Base-by-base conservation (phyloP, 2,888 invertebrate genomes). In the Lordiphosa andalusiaca region DNA sequence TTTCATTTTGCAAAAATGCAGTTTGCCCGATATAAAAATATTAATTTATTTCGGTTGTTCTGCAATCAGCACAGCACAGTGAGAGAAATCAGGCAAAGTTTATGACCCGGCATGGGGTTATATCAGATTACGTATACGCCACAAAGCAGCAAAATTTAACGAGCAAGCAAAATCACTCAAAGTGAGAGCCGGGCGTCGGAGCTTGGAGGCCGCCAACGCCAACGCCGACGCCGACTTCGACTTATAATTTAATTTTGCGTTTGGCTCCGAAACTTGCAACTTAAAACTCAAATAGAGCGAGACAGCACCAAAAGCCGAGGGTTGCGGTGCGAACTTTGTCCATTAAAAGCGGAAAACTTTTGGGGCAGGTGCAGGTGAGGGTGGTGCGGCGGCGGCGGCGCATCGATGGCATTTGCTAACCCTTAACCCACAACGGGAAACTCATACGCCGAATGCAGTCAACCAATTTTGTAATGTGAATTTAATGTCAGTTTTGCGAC, bases 381-480 rank as follows among this genome's bases (percentile, higher is more conserved):
- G 23, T 5, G 23, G 23, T n/a, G n/a, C n/a, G n/a, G n/a, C n/a
- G 4, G 25, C 25, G 6, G 25, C 80, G 35, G 80, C 73, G 68
- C 75, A 76, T 80, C 80, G 76, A 76, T 80, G 76, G 81, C 71
- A 80, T 71, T 73, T 62, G 49, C 44, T 61, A 58, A 54, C 42
- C 39, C 52, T 38, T 19, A 19, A 42, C 39, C 46, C 41, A 4
- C 60, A 64, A 73, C 42, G 25, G 30, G 6, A 63, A 80, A 76
- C 81, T 81, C 81, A 77, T 77, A 73, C 76, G 71, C 77, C 64
- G 67, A 77, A 71, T 77, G 77, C 76, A 80, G 64, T 69, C 71
- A 81, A 81, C 81, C 76, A 77, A 81, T 77, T 77, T 76, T 77
- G 73, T 77, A 81, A 77, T 77, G 76, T 76, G 81, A 77, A 77